Evolutionary conservation across 1,140 invertebrate species (phyloP).

Genomic region (Mizuhopecten yessoensis): DNA sequence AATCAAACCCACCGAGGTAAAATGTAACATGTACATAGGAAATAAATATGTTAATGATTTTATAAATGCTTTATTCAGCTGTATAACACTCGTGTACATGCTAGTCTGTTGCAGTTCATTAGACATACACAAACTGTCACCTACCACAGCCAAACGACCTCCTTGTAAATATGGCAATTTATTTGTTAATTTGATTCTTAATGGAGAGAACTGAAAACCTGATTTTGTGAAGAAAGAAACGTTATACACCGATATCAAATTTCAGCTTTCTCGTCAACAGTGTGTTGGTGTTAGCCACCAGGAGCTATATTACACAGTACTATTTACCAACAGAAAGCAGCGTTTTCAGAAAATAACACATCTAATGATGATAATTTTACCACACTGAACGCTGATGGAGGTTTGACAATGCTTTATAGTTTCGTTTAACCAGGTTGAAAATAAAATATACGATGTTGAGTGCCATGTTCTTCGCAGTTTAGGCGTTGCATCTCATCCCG

Average conservation of each 20-base stretch:
- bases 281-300: background rate
- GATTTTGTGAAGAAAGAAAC: background rate
- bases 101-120: background rate
- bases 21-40: background rate
- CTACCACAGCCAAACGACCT: background rate
- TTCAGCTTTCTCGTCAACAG: background rate
- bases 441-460: background rate
- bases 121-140: conserved; percentile 23
- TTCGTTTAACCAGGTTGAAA: background rate
- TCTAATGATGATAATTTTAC: conserved; percentile 28
- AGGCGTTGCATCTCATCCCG: background rate
- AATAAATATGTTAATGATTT: conserved; percentile 13
- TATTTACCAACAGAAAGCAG: background rate
- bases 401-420: background rate
- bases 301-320: too few species aligned
- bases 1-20: background rate
- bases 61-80: background rate
- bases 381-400: background rate
- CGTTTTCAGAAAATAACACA: background rate
- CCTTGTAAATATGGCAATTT: background rate
- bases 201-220: background rate
- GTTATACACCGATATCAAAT: background rate
- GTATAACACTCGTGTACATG: background rate
- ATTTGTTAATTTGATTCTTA: conserved; percentile 40
- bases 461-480: background rate